Conservation (phyloP, 2,888 invertebrate genomes). For the Empis stercorea region DNA sequence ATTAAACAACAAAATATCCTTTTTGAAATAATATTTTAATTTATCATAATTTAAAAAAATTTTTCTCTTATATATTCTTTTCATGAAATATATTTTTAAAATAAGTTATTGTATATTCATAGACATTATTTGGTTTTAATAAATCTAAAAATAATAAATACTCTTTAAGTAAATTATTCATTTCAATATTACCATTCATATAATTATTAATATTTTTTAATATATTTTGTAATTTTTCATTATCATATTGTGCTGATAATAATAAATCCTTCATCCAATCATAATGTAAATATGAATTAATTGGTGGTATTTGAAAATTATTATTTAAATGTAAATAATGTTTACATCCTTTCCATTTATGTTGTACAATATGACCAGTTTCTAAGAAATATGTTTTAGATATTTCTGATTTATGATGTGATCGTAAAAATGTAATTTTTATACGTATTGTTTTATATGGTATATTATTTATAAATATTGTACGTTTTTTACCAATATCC, state of each 20-base stretch:
- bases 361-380: conserved; percentile 8
- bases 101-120: conserved; percentile 10
- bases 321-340: conserved; percentile 8
- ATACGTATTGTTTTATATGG: conserved; percentile 7
- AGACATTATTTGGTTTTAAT: conserved; percentile 7
- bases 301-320: neutral
- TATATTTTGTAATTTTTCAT: conserved; percentile 4
- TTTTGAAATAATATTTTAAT: too few species aligned
- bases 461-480: conserved; percentile 2
- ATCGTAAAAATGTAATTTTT: conserved; percentile 1
- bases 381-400: conserved; percentile 9
- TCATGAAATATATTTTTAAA: conserved; percentile 8
- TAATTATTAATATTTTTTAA: conserved; percentile 7
- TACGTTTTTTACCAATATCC: conserved; percentile 6
- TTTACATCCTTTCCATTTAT: conserved; percentile 7
- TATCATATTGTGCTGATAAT: conserved; percentile 8
- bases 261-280: conserved; percentile 8
- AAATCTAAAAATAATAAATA: conserved; percentile 7
- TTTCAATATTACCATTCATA: conserved; percentile 7
- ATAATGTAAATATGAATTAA: neutral
- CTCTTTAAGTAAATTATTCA: conserved; percentile 9
- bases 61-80: too few species aligned
- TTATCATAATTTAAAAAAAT: too few species aligned
- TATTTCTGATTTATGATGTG: conserved; percentile 2
- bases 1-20: too few species aligned